A percentile compares a stretch with the other conserved stretches of the same genome.
phyloP scores from a whole-genome alignment of 2,113 vertebrate genomes.

The Psittacula cyanocephala region DNA sequence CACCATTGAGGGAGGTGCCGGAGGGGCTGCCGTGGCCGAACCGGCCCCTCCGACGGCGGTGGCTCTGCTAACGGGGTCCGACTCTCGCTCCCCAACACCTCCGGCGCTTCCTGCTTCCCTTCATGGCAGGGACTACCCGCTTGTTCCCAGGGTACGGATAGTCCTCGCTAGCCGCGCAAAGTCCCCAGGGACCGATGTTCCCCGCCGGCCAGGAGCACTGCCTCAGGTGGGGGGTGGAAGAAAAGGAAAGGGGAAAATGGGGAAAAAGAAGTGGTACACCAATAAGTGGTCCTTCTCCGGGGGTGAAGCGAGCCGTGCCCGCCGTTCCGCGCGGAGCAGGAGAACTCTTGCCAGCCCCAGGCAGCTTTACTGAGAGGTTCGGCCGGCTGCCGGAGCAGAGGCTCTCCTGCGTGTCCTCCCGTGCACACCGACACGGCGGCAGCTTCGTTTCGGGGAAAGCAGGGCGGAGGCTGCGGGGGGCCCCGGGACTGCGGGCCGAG shows the following conservation, averaged over 20 bases:
- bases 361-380: background rate
- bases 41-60: background rate
- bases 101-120: background rate
- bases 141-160: background rate
- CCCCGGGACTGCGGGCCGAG: background rate
- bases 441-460: background rate
- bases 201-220: no score
- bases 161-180: no score
- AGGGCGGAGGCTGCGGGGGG: no score
- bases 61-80: background rate
- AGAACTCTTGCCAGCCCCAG: background rate
- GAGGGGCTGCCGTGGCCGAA: background rate
- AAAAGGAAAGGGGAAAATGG: background rate
- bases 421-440: background rate
- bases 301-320: background rate
- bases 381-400: background rate
- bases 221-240: fast-evolving
- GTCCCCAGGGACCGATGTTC: background rate
- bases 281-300: no score
- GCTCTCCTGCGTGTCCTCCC: background rate
- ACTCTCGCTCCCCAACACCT: no score
- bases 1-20: no score
- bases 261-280: background rate
- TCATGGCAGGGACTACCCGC: background rate
- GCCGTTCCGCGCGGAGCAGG: background rate